Base-by-base conservation (phyloP, 2,113 vertebrate species). In the Thryonomys swinderianus region DNA sequence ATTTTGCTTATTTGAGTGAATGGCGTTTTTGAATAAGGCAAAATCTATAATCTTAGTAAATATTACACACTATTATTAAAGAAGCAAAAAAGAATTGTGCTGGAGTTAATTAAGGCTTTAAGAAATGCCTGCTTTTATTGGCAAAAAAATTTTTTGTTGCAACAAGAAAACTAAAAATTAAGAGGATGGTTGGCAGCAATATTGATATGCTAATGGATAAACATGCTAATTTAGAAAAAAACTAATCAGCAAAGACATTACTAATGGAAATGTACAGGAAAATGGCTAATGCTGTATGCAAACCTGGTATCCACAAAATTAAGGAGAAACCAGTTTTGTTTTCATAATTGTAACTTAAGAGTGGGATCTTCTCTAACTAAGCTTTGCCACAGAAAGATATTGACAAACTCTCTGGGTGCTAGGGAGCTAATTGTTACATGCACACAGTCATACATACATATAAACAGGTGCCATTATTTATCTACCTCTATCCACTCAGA, bases 181-280 rank as follows among this genome's bases (percentile, higher is more conserved):
- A 98, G 97, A 98, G 98, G 98, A 98, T 98, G 98, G 98, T 98
- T 99, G 98, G 98, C 98, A 98, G 98, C 98, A 98, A 98, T 99
- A 98, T 99, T 98, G 98, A 99, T 98, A 98, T 99, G 98, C 98
- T 99, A 99, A 99, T 98, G 98, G 98, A 98, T 98, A 98, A 99
- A 98, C 98, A 99, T 97, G 98, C 98, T 98, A 98, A 99, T 99
- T 99, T 98, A 98, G 98, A 98, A 98, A 98, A 98, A 98, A 99
- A 98, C 98, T 98, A 98, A 99, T 98, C 98, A 99, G 98, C 98
- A 98, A 98, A 98, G 98, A 98, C 98, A 98, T 98, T 98, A 98
- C 98, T 99, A 98, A 98, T 98, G 98, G 98, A 98, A 98, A 99
- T 98, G 98, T 98, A 98, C 98, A 98, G 98, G 98, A 98, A 98